Percentiles rank a stretch among this genome's conserved stretches.
Conservation (phyloP, 2,113 vertebrate genomes). For the Hyaena hyaena region DNA sequence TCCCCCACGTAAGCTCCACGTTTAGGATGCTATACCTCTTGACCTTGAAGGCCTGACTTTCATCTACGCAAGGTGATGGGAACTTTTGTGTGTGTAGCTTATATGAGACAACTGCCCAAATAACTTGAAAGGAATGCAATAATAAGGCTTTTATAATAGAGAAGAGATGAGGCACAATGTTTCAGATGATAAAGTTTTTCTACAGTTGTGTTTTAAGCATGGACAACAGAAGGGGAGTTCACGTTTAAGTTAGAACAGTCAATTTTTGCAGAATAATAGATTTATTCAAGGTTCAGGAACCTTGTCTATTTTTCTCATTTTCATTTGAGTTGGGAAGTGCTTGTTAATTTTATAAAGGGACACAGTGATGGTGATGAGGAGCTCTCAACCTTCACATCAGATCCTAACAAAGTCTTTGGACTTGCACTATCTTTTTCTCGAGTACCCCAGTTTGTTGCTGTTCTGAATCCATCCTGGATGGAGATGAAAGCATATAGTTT, state of each 20-base stretch:
- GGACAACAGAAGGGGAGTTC: neutral
- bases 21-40: neutral
- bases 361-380: accelerated
- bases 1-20: too few species aligned
- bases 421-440: accelerated
- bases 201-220: neutral
- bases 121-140: neutral
- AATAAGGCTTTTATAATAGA: neutral
- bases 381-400: too few species aligned
- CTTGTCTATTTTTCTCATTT: neutral
- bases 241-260: neutral
- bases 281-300: neutral
- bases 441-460: neutral
- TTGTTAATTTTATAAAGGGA: neutral
- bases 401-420: neutral
- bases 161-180: neutral
- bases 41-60: neutral
- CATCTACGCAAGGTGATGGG: neutral
- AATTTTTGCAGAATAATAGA: neutral
- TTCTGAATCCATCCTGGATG: neutral
- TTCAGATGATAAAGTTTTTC: neutral
- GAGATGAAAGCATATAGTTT: neutral
- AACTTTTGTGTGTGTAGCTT: neutral
- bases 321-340: neutral
- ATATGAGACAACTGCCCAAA: neutral